phyloP scores from a whole-genome alignment of 2,797 vertebrate species.

The Falco naumanni region DNA sequence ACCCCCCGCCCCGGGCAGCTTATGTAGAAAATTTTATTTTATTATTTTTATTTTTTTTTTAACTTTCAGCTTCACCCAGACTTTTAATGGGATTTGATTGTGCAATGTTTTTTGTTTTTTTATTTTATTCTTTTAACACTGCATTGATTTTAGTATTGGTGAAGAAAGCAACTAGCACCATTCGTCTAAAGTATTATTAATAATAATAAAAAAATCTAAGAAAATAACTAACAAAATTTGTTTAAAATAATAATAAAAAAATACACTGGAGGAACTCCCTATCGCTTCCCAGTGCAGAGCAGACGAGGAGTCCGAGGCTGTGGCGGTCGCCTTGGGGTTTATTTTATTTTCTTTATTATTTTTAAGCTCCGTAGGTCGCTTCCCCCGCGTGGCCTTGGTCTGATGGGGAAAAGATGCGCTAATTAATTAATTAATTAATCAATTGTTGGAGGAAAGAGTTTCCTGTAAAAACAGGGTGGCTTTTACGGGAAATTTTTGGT shows the following conservation, averaged over 20 bases:
- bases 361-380: not conserved
- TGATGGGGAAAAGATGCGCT: not conserved
- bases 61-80: constrained; percentile 61
- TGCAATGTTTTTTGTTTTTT: constrained; percentile 68
- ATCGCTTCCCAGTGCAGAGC: not conserved
- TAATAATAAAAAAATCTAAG: not conserved
- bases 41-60: not conserved
- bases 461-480: no score
- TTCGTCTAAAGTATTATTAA: not conserved
- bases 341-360: not conserved
- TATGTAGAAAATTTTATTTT: not conserved
- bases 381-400: not conserved
- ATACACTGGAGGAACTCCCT: not conserved
- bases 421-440: fast-evolving
- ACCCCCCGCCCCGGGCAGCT: not conserved
- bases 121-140: not conserved
- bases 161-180: not conserved
- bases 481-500: no score
- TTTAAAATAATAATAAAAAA: not conserved
- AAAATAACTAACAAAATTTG: no score
- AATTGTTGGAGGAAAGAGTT: not conserved
- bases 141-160: constrained; percentile 6
- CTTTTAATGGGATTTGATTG: constrained; percentile 71
- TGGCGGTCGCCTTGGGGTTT: not conserved
- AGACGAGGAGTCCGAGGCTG: not conserved